These are phyloP conservation scores for Theonella swinhoei DNA, from an alignment of 37 sponge, comb jelly and placozoan species.

Conservation along the genomic window DNA sequence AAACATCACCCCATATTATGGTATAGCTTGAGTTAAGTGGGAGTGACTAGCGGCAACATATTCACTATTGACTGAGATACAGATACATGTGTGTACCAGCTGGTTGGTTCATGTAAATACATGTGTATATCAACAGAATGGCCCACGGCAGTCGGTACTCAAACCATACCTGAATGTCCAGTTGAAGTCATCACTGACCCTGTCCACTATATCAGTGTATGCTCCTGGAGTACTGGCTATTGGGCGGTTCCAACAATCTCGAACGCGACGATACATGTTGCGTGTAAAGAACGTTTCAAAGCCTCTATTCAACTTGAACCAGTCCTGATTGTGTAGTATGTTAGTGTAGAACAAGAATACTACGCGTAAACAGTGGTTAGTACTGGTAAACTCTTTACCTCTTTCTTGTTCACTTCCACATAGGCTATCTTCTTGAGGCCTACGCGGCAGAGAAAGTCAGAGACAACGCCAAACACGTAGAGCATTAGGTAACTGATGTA, in stretches of 20 bases:
- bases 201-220: slow-evolving; percentile 83
- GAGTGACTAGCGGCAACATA: too few relatives aligned
- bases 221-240: slow-evolving; percentile 84
- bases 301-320: slow-evolving; percentile 74
- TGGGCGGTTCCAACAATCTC: slow-evolving; percentile 92
- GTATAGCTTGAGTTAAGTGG: too few relatives aligned
- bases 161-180: slow-evolving; percentile 80
- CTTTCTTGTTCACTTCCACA: slow-evolving; percentile 1
- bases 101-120: too few relatives aligned
- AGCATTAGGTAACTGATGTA: slow-evolving; percentile 72
- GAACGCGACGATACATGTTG: slow-evolving; percentile 76
- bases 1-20: neutral
- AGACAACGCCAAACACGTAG: slow-evolving; percentile 68
- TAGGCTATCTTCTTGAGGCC: slow-evolving; percentile 39
- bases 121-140: too few relatives aligned
- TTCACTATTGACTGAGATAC: too few relatives aligned
- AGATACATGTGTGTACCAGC: too few relatives aligned
- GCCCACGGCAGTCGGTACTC: too few relatives aligned
- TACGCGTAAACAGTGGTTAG: neutral
- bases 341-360: neutral
- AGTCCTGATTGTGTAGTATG: slow-evolving; percentile 34
- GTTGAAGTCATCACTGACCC: slow-evolving; percentile 83
- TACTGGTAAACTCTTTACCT: neutral
- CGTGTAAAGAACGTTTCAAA: slow-evolving; percentile 86
- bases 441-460: slow-evolving; percentile 62